Base-by-base conservation (phyloP, 2,888 invertebrate species). In the Parochlus steinenii region DNA sequence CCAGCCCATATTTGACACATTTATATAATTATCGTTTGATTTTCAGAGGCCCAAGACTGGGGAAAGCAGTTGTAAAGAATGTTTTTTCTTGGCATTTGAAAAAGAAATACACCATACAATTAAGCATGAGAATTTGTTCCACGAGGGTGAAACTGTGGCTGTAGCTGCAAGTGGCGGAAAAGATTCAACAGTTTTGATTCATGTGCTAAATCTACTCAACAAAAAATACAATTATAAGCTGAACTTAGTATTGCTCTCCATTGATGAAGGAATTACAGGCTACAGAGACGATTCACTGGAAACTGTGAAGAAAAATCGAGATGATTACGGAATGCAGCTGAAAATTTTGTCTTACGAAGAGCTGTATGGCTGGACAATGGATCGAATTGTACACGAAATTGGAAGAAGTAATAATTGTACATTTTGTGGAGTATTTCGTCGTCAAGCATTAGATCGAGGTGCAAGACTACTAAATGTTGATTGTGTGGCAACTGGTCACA, bases 311-410 rank as follows among this genome's bases (percentile, higher is more conserved):
- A 73, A 81, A 52, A 98, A 98, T 54, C 70, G 85, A 38, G 77
- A 83, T 47, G 92, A 97, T 55, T 98, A 97, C 63, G 72, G 74
- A 47, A 77, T 99, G 63, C 80, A 90, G 2, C 62, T 99, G 25
- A 92, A 86, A 63, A 89, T 98, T 41, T 64, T 97, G 6, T 95
- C 95, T 0, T 98, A 98, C 52, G 81, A 93, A 62, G 92, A 97
- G 47, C 63, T 98, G 4, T 98, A 97, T 63, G 95, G 95, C 0
- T 99, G 98, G 98, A 95, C 97, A 4, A 95, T 95, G 93, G 98
- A 99, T 63, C 82, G 82, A 49, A 97, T 98, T 55, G 98, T 99
- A 1, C 69, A 69, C 27, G 76, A 80, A 56, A 80, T 81, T 49
- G 69, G 68, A 1, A 71, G 80, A 36, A 90, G 87, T 52, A 98